Evolutionary conservation across 2,113 vertebrate genomes (phyloP), one percentile per base, ranked within the genome.

Genomic region (Psammodynastes pulverulentus): DNA sequence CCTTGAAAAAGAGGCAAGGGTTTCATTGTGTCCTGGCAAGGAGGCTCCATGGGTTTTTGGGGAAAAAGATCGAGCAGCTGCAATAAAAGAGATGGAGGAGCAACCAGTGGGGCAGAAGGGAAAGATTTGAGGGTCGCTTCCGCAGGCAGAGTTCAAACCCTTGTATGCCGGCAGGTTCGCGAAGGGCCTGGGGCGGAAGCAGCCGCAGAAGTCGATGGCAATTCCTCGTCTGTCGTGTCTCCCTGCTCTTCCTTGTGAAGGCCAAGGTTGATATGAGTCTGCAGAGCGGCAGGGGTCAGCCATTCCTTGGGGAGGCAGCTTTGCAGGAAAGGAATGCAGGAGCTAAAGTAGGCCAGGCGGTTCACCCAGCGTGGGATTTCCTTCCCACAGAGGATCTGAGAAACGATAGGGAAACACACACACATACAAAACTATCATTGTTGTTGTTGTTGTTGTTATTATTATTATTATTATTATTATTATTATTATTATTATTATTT

Each of bases 361-460:
- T 99, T 99, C 94, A 99, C 98, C 98, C 98, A 98, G 91, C 98
- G 98, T 1, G 98, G 98, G 91, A 98, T 98, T 95, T 99, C 98
- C 89, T 97, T 98, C 86, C 98, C 98, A 72, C 98, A 99, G 93
- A 99, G 95, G 95, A 99, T 97, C 98, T 99, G 96, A 21, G 93
- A 91, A 95, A 54, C 94, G 93, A 95, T 8, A 88, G 29, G 26
- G n/a, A 89, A 72, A 19, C 94, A 45, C 79, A 53, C n/a, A 67
- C 26, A 39, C 3, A 34, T 4, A 67, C 9, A n/a, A 39, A 15
- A 43, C 15, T 12, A 12, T 85, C 86, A 62, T 19, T 52, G n/a
- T n/a, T n/a, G n/a, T n/a, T n/a, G n/a, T n/a, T n/a, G n/a, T n/a
- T n/a, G n/a, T n/a, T n/a, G n/a, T n/a, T n/a, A n/a, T n/a, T n/a